Conservation (phyloP, 2,888 invertebrate genomes). For the Hypomecis atomaria region DNA sequence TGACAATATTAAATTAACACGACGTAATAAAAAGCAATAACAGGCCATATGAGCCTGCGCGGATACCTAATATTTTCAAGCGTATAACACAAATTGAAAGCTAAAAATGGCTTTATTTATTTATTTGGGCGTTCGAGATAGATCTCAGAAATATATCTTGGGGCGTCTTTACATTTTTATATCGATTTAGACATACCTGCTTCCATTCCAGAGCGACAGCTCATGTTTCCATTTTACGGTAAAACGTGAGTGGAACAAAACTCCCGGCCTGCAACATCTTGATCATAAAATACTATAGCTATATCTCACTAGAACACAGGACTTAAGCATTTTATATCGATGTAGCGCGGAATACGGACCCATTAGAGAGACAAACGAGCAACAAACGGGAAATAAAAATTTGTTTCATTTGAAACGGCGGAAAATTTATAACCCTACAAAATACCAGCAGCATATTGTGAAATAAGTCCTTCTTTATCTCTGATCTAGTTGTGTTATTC, state of each 20-base stretch:
- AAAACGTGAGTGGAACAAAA: constrained; percentile 35
- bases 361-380: constrained; percentile 48
- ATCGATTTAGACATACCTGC: constrained; percentile 35
- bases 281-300: constrained; percentile 45
- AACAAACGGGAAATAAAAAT: constrained; percentile 44
- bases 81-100: constrained; percentile 18
- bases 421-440: constrained; percentile 45
- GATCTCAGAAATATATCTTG: constrained; percentile 21
- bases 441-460: constrained; percentile 55
- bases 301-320: constrained; percentile 47
- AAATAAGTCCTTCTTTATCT: constrained; percentile 56
- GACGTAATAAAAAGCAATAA: too few relatives aligned
- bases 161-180: constrained; percentile 16
- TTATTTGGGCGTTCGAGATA: constrained; percentile 18
- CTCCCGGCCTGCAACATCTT: constrained; percentile 32
- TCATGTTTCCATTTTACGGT: constrained; percentile 34
- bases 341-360: constrained; percentile 42
- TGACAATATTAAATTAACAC: background rate
- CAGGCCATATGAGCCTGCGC: background rate
- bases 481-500: constrained; percentile 61
- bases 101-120: constrained; percentile 25
- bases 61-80: constrained; percentile 3
- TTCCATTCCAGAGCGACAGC: constrained; percentile 23
- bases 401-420: constrained; percentile 44
- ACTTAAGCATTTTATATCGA: constrained; percentile 47